A percentile compares a stretch with the other conserved stretches of the same genome.
Evolutionary conservation across 2,888 invertebrate genomes (phyloP).

Genomic region (Acanthosepion esculentum): DNA sequence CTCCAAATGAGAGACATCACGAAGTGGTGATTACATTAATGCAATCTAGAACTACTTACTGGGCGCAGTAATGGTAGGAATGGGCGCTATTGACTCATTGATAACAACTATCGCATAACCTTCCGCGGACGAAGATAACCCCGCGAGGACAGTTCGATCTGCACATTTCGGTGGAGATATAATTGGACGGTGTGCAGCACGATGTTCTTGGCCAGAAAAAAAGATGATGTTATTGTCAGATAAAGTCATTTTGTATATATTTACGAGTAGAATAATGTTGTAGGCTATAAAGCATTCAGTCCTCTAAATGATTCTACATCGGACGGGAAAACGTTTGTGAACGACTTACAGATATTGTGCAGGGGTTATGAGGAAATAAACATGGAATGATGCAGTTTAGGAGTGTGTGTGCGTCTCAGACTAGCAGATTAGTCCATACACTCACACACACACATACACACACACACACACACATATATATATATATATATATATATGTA

Average conservation of each 20-base stretch:
- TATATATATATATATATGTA: too few species aligned
- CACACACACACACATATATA: too few species aligned
- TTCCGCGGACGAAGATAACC: constrained; percentile 33
- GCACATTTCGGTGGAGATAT: background rate
- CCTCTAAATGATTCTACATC: too few species aligned
- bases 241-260: constrained; percentile 8
- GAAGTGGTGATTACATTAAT: constrained; percentile 33
- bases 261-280: background rate
- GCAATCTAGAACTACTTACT: constrained; percentile 23
- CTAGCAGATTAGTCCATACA: too few species aligned
- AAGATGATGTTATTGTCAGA: constrained; percentile 12
- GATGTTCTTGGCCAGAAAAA: background rate
- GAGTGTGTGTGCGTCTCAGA: too few species aligned
- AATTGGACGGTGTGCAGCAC: background rate
- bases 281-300: background rate
- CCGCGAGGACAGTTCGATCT: background rate
- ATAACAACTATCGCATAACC: constrained; percentile 14
- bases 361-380: too few species aligned
- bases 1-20: constrained; percentile 14
- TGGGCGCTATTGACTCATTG: constrained; percentile 1
- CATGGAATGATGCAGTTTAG: too few species aligned
- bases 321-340: too few species aligned
- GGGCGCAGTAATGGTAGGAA: background rate
- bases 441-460: too few species aligned
- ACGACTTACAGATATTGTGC: too few species aligned